Percentiles rank a stretch among this genome's conserved stretches.
These are phyloP conservation scores for Tipula vernalis DNA, from an alignment of 2,888 invertebrate genomes.

Conservation along the genomic window DNA sequence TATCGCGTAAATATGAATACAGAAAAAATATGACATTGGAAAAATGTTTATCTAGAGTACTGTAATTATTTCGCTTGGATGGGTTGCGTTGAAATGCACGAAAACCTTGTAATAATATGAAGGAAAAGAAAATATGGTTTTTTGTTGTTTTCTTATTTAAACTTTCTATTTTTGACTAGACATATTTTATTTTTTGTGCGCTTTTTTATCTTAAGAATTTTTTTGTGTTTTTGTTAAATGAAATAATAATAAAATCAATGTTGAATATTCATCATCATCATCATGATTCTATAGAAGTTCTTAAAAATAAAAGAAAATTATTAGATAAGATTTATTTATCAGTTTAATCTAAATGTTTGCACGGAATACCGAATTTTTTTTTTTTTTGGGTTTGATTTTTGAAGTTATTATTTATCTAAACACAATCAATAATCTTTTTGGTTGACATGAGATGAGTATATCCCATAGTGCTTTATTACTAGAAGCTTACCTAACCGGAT, in stretches of 20 bases:
- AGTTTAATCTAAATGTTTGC: not conserved
- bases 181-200: not conserved
- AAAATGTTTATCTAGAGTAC: not conserved
- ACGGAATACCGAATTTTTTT: no score
- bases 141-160: not conserved
- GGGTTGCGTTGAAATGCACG: not conserved
- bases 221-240: not conserved
- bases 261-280: not conserved
- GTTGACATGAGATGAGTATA: no score
- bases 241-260: not conserved
- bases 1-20: not conserved
- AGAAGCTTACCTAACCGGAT: no score
- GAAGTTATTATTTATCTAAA: no score
- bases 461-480: no score
- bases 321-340: not conserved
- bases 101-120: not conserved
- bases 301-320: not conserved
- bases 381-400: no score
- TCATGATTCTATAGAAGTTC: not conserved
- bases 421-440: no score
- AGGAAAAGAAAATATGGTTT: not conserved
- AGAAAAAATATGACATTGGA: not conserved
- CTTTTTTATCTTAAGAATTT: not conserved
- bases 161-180: not conserved
- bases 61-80: not conserved